Evolutionary conservation across 1,140 invertebrate species (phyloP), one percentile per base, ranked within the genome.

Genomic region (Drosophila asahinai): DNA sequence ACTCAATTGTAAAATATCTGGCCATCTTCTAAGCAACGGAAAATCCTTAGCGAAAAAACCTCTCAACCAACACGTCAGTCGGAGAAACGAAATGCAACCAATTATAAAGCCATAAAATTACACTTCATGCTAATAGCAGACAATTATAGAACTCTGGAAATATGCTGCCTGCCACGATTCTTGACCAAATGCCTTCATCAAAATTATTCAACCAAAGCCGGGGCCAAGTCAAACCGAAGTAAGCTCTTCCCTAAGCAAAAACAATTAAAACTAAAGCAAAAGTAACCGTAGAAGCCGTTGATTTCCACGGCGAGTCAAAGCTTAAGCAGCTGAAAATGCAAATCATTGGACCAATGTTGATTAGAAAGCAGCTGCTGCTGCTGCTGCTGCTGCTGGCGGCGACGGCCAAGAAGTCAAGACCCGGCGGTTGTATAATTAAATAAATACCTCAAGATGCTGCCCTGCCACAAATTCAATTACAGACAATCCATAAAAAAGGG

Each of bases 381-480:
- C 30, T 36, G 22, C 22, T 11, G 9, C 30, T 33, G 30, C 33
- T 36, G 33, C 30, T 33, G 30, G 9, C 8, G 33, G 9, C 55
- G 55, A 52, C 73, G 71, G 52, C 52, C 27, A 54, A 60, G 49
- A 71, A 55, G 75, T 51, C 65, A 64, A 64, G 67, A 62, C 36
- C 63, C 42, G 38, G n/a, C 76, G 36, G 36, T 57, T 22, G 80
- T 83, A 87, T 87, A 87, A 87, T 87, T 87, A 83, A 86, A 80
- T 87, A 87, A 87, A 87, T 83, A 75, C 67, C 64, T 61, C 61
- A 80, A 63, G 19, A 47, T 38, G 38, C 43, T 54, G 52, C 54
- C 64, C 58, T 40, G 86, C 84, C 84, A 58, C 84, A 89, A 90
- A 90, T 89, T 89, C 86, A 89, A 89, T 89, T 89, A 89, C 83